phyloP scores from a whole-genome alignment of 2,797 vertebrate genomes.

The Nothura maculosa region DNA sequence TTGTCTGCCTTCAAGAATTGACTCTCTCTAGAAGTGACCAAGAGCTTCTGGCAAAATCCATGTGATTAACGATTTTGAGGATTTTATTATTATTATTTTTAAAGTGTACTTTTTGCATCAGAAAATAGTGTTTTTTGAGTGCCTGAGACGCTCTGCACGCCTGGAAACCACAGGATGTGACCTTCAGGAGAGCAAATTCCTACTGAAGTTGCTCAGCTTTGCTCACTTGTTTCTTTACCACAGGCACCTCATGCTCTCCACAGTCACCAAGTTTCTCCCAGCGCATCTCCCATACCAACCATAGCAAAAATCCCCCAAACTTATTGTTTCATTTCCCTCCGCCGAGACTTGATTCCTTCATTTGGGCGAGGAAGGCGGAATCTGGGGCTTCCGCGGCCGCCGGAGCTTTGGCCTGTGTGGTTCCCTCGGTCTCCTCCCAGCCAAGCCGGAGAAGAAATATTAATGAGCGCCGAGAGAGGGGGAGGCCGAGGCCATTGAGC shows the following conservation, averaged over 20 bases:
- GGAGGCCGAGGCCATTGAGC: constrained; percentile 6
- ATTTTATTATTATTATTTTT: no score
- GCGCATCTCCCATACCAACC: constrained; percentile 53
- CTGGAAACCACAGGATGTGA: fast-evolving
- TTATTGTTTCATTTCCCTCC: not conserved
- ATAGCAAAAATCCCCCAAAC: constrained; percentile 46
- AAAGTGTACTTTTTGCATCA: no score
- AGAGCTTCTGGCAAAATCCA: not conserved
- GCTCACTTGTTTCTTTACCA: not conserved
- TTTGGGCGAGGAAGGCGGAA: fast-evolving
- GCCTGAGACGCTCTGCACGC: no score
- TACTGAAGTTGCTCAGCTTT: not conserved
- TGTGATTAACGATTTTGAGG: not conserved
- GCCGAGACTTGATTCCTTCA: not conserved
- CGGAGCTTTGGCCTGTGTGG: not conserved
- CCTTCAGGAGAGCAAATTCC: not conserved
- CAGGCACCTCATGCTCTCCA: not conserved
- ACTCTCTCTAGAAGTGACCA: not conserved
- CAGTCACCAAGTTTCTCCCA: constrained; percentile 25
- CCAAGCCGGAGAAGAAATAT: constrained; percentile 34
- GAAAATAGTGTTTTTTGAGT: no score
- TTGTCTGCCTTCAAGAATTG: not conserved
- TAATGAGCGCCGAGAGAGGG: no score
- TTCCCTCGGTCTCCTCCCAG: not conserved
- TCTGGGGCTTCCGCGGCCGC: not conserved